phyloP scores from a whole-genome alignment of 2,888 invertebrate species.

The Yponomeuta evonymella region DNA sequence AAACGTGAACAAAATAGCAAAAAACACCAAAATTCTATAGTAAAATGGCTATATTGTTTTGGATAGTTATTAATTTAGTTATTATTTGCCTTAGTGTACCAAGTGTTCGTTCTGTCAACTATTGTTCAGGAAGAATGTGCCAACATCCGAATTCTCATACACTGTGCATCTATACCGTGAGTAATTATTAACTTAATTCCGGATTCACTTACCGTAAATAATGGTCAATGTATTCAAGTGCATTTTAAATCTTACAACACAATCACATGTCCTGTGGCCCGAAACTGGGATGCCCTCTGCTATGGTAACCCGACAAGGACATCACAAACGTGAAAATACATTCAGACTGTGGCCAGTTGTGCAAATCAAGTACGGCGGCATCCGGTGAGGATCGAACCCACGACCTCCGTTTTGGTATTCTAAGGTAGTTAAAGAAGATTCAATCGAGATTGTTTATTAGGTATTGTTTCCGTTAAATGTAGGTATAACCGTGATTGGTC shows the following conservation, averaged over 20 bases:
- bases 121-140: slow-evolving; percentile 60
- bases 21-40: not conserved
- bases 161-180: slow-evolving; percentile 53
- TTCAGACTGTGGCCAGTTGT: too few species aligned
- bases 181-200: slow-evolving; percentile 23
- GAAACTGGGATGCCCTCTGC: too few species aligned
- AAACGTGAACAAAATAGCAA: not conserved
- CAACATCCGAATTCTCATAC: slow-evolving; percentile 48
- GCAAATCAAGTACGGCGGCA: too few species aligned
- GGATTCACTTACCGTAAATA: too few species aligned
- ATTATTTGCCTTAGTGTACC: not conserved
- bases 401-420: too few species aligned
- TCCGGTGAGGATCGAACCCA: too few species aligned
- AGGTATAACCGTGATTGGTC: slow-evolving; percentile 31
- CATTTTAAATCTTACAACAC: too few species aligned
- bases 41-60: not conserved
- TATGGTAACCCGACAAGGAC: too few species aligned
- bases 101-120: slow-evolving; percentile 34
- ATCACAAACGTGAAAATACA: too few species aligned
- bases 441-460: not conserved
- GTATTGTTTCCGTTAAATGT: not conserved
- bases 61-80: not conserved
- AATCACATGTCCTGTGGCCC: too few species aligned
- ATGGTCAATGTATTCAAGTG: too few species aligned
- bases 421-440: not conserved